Evolutionary conservation across 1,140 invertebrate genomes (phyloP).

Genomic region (Formica exsecta): DNA sequence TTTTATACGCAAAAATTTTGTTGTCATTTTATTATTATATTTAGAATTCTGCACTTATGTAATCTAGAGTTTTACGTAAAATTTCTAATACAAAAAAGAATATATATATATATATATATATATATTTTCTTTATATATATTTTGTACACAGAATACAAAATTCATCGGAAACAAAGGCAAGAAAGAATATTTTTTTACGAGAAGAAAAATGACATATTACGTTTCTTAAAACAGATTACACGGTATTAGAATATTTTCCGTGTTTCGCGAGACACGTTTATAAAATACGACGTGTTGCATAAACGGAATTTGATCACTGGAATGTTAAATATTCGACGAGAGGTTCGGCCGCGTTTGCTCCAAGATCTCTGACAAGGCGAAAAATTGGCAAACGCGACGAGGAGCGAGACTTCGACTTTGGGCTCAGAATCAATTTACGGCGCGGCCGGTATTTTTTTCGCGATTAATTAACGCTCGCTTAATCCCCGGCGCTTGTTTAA

Average conservation of each 20-base stretch:
- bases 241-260: not conserved
- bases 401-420: not conserved
- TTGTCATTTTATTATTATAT: not conserved
- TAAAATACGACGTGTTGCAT: not conserved
- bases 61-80: not conserved
- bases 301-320: constrained; percentile 34
- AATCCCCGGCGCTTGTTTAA: constrained; percentile 32
- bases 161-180: not conserved
- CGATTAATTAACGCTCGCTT: constrained; percentile 49
- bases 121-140: too few species aligned
- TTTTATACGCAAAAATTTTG: not conserved
- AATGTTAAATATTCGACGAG: constrained; percentile 6
- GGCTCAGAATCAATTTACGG: constrained; percentile 40
- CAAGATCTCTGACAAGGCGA: not conserved
- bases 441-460: constrained; percentile 34
- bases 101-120: too few species aligned
- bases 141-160: not conserved
- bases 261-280: not conserved
- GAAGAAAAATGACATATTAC: not conserved
- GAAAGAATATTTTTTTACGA: not conserved
- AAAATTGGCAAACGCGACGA: constrained; percentile 4
- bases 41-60: not conserved
- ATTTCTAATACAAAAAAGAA: not conserved
- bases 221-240: not conserved
- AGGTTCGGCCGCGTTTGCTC: not conserved